Evolutionary conservation across 2,113 vertebrate genomes (phyloP).

Genomic region (Ovis canadensis): DNA sequence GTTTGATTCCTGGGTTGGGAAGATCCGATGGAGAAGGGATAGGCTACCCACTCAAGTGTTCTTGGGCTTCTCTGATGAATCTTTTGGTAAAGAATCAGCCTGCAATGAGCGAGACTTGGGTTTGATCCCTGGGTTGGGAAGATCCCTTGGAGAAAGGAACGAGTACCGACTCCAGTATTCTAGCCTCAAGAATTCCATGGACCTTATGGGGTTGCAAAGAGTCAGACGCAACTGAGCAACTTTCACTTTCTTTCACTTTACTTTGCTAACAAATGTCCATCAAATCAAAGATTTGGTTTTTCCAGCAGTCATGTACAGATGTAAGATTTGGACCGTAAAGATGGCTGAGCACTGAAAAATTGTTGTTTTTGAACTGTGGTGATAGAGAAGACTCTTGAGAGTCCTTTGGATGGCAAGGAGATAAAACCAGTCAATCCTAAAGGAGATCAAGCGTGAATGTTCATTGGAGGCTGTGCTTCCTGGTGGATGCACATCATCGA

Average conservation of each 20-base stretch:
- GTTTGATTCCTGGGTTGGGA: not conserved
- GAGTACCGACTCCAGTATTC: not conserved
- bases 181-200: not conserved
- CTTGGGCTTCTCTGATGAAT: not conserved
- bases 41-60: not conserved
- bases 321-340: not conserved
- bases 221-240: not conserved
- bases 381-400: not conserved
- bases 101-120: rapidly evolving
- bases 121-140: not conserved
- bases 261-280: not conserved
- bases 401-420: not conserved
- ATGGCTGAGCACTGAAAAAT: not conserved
- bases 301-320: not conserved
- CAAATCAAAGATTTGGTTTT: not conserved
- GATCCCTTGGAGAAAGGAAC: not conserved
- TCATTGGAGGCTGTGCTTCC: not conserved
- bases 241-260: not conserved
- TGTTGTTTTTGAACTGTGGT: not conserved
- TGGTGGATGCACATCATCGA: not conserved
- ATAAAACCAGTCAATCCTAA: not conserved
- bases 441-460: not conserved
- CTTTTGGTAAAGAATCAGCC: not conserved
- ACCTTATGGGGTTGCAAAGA: not conserved
- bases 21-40: not conserved